These are phyloP conservation scores for Tricholaema leucomelas DNA, from an alignment of 2,113 vertebrate genomes.

Conservation along the genomic window DNA sequence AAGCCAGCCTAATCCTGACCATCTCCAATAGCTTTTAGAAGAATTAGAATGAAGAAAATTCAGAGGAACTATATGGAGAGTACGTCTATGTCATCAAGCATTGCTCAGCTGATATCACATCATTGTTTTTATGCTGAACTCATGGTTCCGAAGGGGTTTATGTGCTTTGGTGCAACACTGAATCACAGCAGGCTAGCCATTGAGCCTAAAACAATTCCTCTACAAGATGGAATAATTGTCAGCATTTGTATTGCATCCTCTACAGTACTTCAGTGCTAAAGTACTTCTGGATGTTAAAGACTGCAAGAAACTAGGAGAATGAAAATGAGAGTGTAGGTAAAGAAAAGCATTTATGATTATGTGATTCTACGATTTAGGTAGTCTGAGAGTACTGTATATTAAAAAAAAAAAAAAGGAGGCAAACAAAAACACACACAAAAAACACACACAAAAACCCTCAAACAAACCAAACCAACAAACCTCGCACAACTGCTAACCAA, in stretches of 20 bases:
- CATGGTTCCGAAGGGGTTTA: background rate
- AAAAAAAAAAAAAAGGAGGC: too few species aligned
- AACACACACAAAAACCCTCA: too few species aligned
- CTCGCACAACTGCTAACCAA: too few species aligned
- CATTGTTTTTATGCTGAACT: background rate
- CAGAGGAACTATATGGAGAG: background rate
- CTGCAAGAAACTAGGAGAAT: background rate
- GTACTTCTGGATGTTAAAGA: background rate
- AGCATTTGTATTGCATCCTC: background rate
- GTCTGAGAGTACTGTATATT: background rate
- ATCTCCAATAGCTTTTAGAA: background rate
- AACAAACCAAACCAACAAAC: too few species aligned
- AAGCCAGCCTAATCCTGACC: background rate
- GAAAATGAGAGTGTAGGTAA: background rate
- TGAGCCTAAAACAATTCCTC: background rate
- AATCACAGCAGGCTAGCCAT: background rate
- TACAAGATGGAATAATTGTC: background rate
- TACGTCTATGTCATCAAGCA: fast-evolving
- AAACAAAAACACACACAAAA: too few species aligned
- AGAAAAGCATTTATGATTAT: background rate
- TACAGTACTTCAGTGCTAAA: background rate
- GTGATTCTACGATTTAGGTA: too few species aligned
- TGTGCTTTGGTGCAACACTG: background rate
- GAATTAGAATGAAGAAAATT: background rate
- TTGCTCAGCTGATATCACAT: background rate